Base-by-base conservation (phyloP, 2,888 invertebrate species). In the Dryocosmus kuriphilus region DNA sequence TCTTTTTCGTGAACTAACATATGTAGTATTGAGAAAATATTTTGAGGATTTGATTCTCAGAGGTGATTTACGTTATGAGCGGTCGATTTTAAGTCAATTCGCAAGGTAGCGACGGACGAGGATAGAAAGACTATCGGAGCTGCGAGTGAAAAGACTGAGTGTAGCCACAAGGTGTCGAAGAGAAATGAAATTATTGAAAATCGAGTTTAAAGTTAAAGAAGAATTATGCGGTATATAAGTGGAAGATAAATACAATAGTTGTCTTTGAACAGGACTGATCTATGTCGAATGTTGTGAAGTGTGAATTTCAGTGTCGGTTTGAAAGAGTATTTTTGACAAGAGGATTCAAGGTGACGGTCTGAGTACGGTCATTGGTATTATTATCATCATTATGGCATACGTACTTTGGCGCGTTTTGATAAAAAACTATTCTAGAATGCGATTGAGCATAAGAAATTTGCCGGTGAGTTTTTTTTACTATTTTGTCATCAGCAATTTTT, bases 401-500 rank as follows among this genome's bases (percentile, higher is more conserved):
- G 93, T 94, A 81, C 91, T 94, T 81, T 94, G 93, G 94, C 92
- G 93, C 86, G 93, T 94, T 82, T 91, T 94, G 80, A 93, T 93
- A 93, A 94, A 94, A 89, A 94, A 93, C 87, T 94, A 94, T 88
- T 92, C 93, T 84, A 93, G 93, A 90, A 93, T 94, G 83, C 91
- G 94, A 77, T 89, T 94, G 76, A 93, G 94, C 87, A 91, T 93
- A 82, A 89, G 89, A 81, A 90, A 88, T 86, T 86, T 88, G 76
- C 89, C 91, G 88, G 91, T 91, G 79, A 91, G 91, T 88, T 80
- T 75, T 73, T 63, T n/a, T n/a, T n/a, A n/a, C n/a, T n/a, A n/a
- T n/a, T n/a, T n/a, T n/a, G n/a, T n/a, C n/a, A n/a, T n/a, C 63
- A 63, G n/a, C 63, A 63, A n/a, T 19, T 62, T 62, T 32, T 62